Evolutionary conservation across 53 echinoderm and acorn worm species (phyloP).

Genomic region (Crossaster papposus): DNA sequence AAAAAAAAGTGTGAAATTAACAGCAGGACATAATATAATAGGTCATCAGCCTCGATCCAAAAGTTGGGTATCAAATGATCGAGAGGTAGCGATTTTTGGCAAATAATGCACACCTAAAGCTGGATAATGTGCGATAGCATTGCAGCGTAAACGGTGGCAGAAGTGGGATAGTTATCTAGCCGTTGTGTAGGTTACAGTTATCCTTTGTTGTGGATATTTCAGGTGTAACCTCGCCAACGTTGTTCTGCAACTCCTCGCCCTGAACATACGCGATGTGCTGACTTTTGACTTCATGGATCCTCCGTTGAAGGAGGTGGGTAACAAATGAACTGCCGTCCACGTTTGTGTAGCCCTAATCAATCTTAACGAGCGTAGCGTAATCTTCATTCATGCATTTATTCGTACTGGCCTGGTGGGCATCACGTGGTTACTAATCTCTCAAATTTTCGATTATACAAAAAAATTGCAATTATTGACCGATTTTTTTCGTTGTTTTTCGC

Average conservation of each 20-base stretch:
- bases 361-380: not conserved
- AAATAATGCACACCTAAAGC: no score
- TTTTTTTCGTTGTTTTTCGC: not conserved
- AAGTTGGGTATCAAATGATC: no score
- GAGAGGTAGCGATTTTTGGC: no score
- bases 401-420: not conserved
- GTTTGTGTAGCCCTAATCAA: not conserved
- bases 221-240: constrained; percentile 92
- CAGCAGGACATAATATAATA: not conserved
- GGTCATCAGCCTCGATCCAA: no score
- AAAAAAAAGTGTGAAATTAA: not conserved
- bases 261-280: constrained; percentile 81
- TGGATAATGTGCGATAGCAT: no score
- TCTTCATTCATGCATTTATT: not conserved
- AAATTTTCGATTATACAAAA: not conserved
- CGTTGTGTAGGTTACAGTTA: no score
- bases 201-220: constrained; percentile 1
- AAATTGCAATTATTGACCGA: not conserved
- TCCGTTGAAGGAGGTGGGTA: constrained; percentile 86
- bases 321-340: not conserved
- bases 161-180: no score
- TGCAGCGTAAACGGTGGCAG: no score
- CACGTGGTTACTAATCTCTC: not conserved
- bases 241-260: constrained; percentile 86
- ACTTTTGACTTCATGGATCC: constrained; percentile 98